A percentile compares a stretch with the other conserved stretches of the same genome.
phyloP scores from a whole-genome alignment of 2,113 vertebrate genomes.

The Myiozetetes cayanensis region DNA sequence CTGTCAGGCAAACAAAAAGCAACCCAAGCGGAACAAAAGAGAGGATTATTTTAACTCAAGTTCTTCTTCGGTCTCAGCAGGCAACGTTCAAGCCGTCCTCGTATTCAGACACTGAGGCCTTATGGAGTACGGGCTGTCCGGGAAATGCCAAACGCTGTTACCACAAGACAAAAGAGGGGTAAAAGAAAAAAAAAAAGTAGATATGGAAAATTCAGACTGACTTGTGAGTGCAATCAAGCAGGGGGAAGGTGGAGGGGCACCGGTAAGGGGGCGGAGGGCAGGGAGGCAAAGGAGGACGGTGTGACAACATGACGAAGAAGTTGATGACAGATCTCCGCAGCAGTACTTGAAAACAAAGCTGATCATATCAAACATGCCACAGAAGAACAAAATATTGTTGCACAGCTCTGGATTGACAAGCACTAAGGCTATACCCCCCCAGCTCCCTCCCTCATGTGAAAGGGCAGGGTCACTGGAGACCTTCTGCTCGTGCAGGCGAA shows the following conservation, averaged over 20 bases:
- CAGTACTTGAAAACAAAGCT: background rate
- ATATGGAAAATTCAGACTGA: slow-evolving; percentile 39
- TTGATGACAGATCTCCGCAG: background rate
- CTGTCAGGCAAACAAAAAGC: slow-evolving; percentile 76
- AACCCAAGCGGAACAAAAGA: slow-evolving; percentile 72
- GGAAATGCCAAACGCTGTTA: slow-evolving; percentile 63
- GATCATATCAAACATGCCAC: background rate
- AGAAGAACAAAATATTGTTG: background rate
- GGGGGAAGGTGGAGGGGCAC: background rate
- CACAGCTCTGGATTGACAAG: background rate
- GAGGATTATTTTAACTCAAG: slow-evolving; percentile 76
- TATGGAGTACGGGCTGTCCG: slow-evolving; percentile 54
- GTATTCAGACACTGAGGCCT: slow-evolving; percentile 62
- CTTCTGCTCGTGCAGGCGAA: rapidly evolving
- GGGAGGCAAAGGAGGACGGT: background rate
- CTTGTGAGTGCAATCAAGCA: background rate
- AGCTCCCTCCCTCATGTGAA: background rate
- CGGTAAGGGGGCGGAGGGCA: background rate
- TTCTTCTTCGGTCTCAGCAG: slow-evolving; percentile 74
- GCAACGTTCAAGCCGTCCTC: slow-evolving; percentile 68
- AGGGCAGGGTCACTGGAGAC: background rate
- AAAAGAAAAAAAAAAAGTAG: background rate
- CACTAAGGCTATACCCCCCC: background rate
- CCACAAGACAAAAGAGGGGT: slow-evolving; percentile 49
- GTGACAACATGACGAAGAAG: background rate